Conservation (phyloP, 2,797 vertebrate genomes). For the Xenentodon cancila region DNA sequence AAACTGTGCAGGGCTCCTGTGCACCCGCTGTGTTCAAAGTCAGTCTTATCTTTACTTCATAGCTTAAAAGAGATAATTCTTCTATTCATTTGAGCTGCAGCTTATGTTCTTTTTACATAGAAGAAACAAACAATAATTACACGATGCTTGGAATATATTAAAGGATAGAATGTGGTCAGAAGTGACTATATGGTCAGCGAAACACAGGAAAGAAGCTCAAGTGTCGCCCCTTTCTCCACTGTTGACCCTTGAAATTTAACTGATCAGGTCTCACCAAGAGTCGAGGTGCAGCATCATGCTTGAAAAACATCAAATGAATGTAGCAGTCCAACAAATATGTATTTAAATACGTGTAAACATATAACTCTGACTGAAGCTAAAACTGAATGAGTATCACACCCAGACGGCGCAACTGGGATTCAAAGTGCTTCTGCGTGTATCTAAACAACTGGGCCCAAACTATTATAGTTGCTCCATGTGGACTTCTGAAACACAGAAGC, state of each 20-base stretch:
- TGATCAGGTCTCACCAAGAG: background rate
- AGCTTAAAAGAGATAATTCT: conserved; percentile 83
- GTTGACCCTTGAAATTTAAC: conserved; percentile 1
- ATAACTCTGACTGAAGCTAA: no score
- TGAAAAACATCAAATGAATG: no score
- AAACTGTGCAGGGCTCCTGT: conserved; percentile 64
- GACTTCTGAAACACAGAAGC: no score
- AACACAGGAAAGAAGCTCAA: conserved; percentile 16
- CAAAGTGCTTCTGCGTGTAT: no score
- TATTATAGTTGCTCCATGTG: no score
- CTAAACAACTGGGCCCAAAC: no score
- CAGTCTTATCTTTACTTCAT: conserved; percentile 78
- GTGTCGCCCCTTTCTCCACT: conserved; percentile 1
- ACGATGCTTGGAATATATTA: conserved; percentile 21
- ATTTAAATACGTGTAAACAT: no score
- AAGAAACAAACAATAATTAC: conserved; percentile 40
- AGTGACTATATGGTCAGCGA: conserved; percentile 17
- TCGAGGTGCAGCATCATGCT: background rate
- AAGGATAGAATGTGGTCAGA: conserved; percentile 18
- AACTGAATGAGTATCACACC: no score
- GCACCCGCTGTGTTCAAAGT: conserved; percentile 84
- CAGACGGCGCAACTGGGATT: no score
- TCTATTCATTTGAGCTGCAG: conserved; percentile 73
- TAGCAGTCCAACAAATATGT: background rate
- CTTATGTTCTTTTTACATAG: conserved; percentile 52